phyloP scores from a whole-genome alignment of 2,888 invertebrate genomes.

The Leptopilina drosophilae region DNA sequence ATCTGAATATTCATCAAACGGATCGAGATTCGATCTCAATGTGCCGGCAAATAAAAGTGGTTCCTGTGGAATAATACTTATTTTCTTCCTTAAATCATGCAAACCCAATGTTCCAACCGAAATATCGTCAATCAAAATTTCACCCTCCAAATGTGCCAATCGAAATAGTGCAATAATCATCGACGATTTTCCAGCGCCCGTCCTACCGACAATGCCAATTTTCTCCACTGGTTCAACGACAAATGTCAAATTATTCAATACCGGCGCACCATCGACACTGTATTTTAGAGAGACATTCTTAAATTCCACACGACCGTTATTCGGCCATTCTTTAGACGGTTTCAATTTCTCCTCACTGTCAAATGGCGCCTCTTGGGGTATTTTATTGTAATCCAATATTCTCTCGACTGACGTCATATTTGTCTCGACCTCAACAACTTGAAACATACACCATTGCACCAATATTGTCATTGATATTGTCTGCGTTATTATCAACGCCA shows the following conservation, averaged over 20 bases:
- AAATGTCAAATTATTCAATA: conserved; percentile 79
- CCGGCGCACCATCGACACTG: conserved; percentile 67
- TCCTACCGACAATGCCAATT: conserved; percentile 84
- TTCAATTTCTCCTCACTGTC: conserved; percentile 69
- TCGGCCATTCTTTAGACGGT: conserved; percentile 79
- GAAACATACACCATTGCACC: conserved; percentile 83
- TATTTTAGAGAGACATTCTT: conserved; percentile 80
- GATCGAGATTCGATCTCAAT: conserved; percentile 83
- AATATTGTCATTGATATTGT: conserved; percentile 78
- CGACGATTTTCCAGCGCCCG: conserved; percentile 85
- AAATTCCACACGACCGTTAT: conserved; percentile 78
- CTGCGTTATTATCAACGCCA: conserved; percentile 80
- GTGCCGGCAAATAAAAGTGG: conserved; percentile 79
- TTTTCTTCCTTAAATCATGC: conserved; percentile 80
- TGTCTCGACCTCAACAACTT: conserved; percentile 83
- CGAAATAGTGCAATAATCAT: conserved; percentile 84
- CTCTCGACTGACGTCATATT: conserved; percentile 85
- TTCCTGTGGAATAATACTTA: conserved; percentile 83
- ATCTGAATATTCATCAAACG: conserved; percentile 80
- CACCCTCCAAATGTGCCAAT: conserved; percentile 83
- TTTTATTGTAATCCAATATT: conserved; percentile 81
- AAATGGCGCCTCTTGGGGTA: conserved; percentile 82
- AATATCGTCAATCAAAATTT: conserved; percentile 84
- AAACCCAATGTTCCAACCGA: conserved; percentile 80
- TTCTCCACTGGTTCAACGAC: conserved; percentile 80